Conservation (phyloP, 2,113 vertebrate genomes). For the Isichthys henryi region DNA sequence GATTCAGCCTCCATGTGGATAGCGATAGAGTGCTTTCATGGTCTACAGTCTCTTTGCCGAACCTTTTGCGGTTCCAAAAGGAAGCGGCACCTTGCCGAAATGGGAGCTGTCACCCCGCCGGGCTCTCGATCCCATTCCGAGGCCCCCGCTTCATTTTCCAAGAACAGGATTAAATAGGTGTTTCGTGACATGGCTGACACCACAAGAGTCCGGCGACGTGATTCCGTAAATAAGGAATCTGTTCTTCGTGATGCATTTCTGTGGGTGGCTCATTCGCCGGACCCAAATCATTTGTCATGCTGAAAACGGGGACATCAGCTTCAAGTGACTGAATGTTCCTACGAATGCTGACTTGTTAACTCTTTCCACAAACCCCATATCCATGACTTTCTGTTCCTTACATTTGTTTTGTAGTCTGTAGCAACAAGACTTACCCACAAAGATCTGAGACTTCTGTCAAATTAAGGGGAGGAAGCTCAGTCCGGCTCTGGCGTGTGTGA, state of each 20-base stretch:
- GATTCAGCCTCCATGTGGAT: not conserved
- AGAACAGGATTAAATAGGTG: not conserved
- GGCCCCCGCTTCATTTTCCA: not conserved
- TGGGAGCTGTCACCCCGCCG: not conserved
- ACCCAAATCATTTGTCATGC: not conserved
- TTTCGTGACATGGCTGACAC: not conserved
- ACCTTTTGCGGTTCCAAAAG: not conserved
- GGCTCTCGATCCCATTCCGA: not conserved
- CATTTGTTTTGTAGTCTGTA: not conserved
- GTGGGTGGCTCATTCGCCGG: not conserved
- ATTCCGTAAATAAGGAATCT: conserved; percentile 2
- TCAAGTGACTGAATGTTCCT: not conserved
- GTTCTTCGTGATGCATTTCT: not conserved
- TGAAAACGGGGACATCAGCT: not conserved
- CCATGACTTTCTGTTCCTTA: not conserved
- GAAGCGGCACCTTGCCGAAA: not conserved
- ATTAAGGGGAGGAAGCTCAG: not conserved
- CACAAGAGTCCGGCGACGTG: not conserved
- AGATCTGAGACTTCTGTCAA: not conserved
- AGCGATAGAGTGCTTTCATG: not conserved
- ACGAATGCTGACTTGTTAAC: not conserved
- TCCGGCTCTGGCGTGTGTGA: not conserved
- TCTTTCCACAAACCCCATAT: not conserved
- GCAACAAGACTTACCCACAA: not conserved
- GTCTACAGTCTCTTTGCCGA: not conserved